Evolutionary conservation across 1,140 invertebrate species (phyloP).

Genomic region (Reticulitermes speratus): DNA sequence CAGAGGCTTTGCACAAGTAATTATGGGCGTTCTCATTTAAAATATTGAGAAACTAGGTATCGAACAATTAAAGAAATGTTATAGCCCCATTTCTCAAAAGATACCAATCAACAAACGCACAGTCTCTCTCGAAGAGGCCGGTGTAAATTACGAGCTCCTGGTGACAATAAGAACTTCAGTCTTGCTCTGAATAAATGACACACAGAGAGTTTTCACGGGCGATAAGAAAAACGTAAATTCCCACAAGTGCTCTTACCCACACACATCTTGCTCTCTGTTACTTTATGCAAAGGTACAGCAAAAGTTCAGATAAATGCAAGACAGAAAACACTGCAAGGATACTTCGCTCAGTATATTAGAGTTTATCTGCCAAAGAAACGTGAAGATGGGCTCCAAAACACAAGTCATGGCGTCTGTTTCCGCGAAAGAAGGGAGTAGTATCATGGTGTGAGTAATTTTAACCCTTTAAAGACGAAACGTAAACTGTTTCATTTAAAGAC

Average conservation of each 20-base stretch:
- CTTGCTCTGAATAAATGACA: background rate
- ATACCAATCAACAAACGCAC: background rate
- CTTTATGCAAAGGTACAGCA: no score
- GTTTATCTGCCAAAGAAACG: no score
- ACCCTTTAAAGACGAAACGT: no score
- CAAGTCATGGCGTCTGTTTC: no score
- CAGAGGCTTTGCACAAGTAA: background rate
- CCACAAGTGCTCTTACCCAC: background rate
- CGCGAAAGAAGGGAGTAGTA: no score
- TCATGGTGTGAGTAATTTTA: no score
- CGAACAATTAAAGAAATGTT: slow-evolving; percentile 19
- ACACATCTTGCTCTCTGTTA: no score
- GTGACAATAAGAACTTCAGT: background rate
- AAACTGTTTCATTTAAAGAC: no score
- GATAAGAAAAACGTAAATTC: background rate
- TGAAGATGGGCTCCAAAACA: no score
- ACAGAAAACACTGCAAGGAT: no score
- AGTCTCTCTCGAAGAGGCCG: background rate
- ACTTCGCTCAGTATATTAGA: no score
- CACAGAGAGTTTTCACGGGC: background rate
- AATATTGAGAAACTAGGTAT: background rate
- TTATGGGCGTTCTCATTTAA: background rate
- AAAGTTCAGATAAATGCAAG: no score
- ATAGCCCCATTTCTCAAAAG: slow-evolving; percentile 1
- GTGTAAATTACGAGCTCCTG: background rate